Evolutionary conservation across 2,113 vertebrate genomes (phyloP), one percentile per base, ranked within the genome.

Genomic region (Ptilonorhynchus violaceus): DNA sequence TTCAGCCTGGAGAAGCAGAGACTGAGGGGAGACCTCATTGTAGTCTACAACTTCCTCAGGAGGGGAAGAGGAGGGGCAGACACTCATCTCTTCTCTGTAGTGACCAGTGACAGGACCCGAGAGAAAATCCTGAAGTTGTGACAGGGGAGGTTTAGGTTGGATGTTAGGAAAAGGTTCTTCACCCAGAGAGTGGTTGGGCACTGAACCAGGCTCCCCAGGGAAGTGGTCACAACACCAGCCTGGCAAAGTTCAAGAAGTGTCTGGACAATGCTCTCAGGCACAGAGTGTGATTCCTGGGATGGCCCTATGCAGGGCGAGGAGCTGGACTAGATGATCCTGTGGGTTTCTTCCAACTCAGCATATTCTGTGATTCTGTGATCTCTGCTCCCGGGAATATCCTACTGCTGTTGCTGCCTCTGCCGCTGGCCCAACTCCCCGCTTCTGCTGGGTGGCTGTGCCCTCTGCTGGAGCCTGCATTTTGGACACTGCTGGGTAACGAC

Each of bases 371-470:
- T 55, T 35, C 20, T 59, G 20, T 44, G 28, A 46, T 10, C 23
- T 73, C 42, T 37, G n/a, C 73, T 84, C 64, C 50, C 47, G 7
- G 42, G 52, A 87, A 10, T 22, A 82, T 33, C 58, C 37, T 52
- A 11, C 31, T 42, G 5, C 63, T 55, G 42, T 24, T 62, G 24
- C 49, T 19, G 63, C 28, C 28, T 42, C 42, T 22, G 67, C 49
- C 0, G 5, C 78, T 62, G 89, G 37, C 60, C 60, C 76, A 33
- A 33, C 69, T 75, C 44, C 47, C 35, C 1, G 3, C 11, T 93
- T 77, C 55, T 89, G 72, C 86, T 77, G 60, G 50, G 50, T 84
- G 92, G 55, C 76, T 96, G 94, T 96, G 95, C 95, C 94, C 95
- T 92, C 95, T 96, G 93, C 50, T 92, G 93, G 96, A 95, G 50